Conservation (phyloP, 2,888 invertebrate genomes). For the Luffia ferchaultella region DNA sequence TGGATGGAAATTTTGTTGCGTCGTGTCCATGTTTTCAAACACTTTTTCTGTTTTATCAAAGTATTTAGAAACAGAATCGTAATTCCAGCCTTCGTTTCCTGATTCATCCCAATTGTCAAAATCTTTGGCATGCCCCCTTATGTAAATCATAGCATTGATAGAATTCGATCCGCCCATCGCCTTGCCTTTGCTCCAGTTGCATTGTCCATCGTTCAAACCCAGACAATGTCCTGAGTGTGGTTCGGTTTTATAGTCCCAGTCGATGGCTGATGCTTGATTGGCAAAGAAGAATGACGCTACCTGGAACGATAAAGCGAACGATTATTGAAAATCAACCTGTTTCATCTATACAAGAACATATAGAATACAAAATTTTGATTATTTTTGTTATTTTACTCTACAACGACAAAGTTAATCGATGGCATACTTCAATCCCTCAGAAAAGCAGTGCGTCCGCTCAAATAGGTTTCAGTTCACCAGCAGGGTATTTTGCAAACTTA, state of each 20-base stretch:
- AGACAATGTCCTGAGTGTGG: slow-evolving; percentile 36
- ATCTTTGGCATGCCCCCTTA: slow-evolving; percentile 62
- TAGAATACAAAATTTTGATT: not conserved
- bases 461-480: too few relatives aligned
- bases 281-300: slow-evolving; percentile 34
- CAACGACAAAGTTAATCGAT: too few relatives aligned
- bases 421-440: too few relatives aligned
- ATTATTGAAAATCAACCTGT: not conserved
- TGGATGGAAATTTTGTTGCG: slow-evolving; percentile 13
- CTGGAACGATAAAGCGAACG: slow-evolving; percentile 21
- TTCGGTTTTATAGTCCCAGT: slow-evolving; percentile 63
- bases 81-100: slow-evolving; percentile 64
- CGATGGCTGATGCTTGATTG: slow-evolving; percentile 34
- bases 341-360: not conserved
- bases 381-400: too few relatives aligned
- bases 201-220: slow-evolving; percentile 33
- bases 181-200: slow-evolving; percentile 72
- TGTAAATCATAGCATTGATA: slow-evolving; percentile 69
- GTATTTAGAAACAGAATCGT: slow-evolving; percentile 46
- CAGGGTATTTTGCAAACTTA: too few relatives aligned
- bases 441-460: too few relatives aligned
- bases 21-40: slow-evolving; percentile 13
- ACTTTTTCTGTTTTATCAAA: slow-evolving; percentile 46
- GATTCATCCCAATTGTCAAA: slow-evolving; percentile 61
- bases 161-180: slow-evolving; percentile 69